A percentile compares a stretch with the other conserved stretches of the same genome.
phyloP scores from a whole-genome alignment of 2,113 vertebrate genomes.

The Hassar affinis region DNA sequence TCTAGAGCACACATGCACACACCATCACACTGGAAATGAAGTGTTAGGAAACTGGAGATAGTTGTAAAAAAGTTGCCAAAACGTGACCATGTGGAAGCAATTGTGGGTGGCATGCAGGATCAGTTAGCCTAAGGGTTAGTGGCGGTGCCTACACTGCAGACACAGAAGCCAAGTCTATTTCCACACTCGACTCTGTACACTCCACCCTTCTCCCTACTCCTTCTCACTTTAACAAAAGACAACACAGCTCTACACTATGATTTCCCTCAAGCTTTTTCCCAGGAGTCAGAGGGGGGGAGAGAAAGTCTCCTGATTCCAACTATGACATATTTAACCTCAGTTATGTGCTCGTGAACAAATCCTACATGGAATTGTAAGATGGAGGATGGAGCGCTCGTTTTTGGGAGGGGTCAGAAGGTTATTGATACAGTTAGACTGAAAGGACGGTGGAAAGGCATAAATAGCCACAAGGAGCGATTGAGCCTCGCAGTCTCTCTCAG shows the following conservation, averaged over 20 bases:
- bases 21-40: constrained; percentile 30
- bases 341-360: constrained; percentile 35
- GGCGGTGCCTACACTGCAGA: constrained; percentile 36
- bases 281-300: background rate
- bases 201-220: constrained; percentile 29
- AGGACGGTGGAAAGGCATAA: constrained; percentile 77
- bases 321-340: constrained; percentile 36
- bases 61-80: constrained; percentile 42
- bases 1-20: background rate
- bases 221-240: constrained; percentile 37
- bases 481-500: constrained; percentile 79
- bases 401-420: constrained; percentile 72
- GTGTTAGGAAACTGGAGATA: constrained; percentile 34
- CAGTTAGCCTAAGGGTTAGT: constrained; percentile 57
- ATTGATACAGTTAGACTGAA: constrained; percentile 65
- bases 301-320: constrained; percentile 26
- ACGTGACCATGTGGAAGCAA: constrained; percentile 71
- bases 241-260: constrained; percentile 25
- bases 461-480: constrained; percentile 72
- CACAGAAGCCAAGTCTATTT: constrained; percentile 45
- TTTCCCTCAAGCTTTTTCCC: constrained; percentile 36
- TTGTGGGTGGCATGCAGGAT: constrained; percentile 61
- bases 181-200: constrained; percentile 34
- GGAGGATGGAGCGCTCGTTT: constrained; percentile 56
- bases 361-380: constrained; percentile 45